Evolutionary conservation across 2,888 invertebrate genomes (phyloP), one percentile per base, ranked within the genome.

Genomic region (Drosophila helvetica): DNA sequence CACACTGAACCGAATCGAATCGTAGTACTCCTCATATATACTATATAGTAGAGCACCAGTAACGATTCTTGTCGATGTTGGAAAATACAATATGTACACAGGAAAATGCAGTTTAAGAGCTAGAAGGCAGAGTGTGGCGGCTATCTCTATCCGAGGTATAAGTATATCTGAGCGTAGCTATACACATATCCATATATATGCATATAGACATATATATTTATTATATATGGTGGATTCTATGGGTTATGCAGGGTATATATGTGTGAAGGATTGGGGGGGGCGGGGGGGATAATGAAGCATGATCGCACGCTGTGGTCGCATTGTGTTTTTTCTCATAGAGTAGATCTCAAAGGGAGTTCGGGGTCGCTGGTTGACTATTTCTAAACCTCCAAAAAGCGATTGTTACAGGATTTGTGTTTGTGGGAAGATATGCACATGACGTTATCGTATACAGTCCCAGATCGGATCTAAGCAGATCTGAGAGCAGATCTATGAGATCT

Each of bases 261-360:
- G 38, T 38, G n/a, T n/a, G 38, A n/a, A n/a, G 25, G 7, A 15
- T 5, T 42, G 33, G 47, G 25, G 45, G 25, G 27, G 5, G 45
- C 33, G 19, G n/a, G 19, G 27, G 43, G 17, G 47, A 63, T 48
- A 50, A 61, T 63, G 48, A 10, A 60, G 48, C 18, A 27, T 27
- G 60, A 48, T 60, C 42, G 61, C 62, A 60, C 62, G 62, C 60
- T 42, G 50, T 63, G 17, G 50, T 43, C 48, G 47, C 62, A 12
- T 12, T 33, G 1, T 42, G 15, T 38, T 33, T 33, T 12, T 10
- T 15, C 15, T 33, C 15, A 33, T 33, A 33, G 6, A 33, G 62
- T 43, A 63, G 22, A 48, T 42, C n/a, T 42, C n/a, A n/a, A 17
- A 27, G 27, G 55, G 55, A 30, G 47, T 19, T 47, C 47, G n/a